Base-by-base conservation (phyloP, 2,113 vertebrate genomes). In the Silurus meridionalis region DNA sequence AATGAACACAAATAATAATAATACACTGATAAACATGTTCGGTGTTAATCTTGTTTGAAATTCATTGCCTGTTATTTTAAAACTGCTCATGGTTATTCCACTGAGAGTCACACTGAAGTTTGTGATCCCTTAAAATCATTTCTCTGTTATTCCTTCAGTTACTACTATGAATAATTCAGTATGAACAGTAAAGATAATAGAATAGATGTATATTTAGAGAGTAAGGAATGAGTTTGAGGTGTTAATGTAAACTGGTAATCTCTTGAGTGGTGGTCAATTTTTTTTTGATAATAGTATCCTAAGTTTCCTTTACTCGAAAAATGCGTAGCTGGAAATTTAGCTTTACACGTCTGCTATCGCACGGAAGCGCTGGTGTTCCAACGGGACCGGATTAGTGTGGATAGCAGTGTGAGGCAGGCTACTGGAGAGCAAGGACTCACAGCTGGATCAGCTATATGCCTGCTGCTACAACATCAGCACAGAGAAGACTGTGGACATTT, bases 231-330 rank as follows among this genome's bases (percentile, higher is more conserved):
- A 6, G 48, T 75, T 53, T 52, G 72, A 52, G 10, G 21, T 21
- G 21, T 53, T 75, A n/a, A 23, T 14, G 0, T 79, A 79, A 58
- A 50, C 8, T 82, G 28, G 50, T 50, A 21, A 13, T 37, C 28
- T 19, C 46, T 19, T 21, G 58, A 13, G 28, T 77, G 69, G 77
- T 85, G 53, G 63, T 69, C 50, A 69, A 21, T n/a, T n/a, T 74
- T 77, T 81, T 85, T 23, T 15, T 83, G 80, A 37, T 21, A 46
- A 48, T 88, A 19, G 63, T 28, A 71, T n/a, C 82, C 87, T 83
- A 89, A 17, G 85, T 88, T 93, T 90, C 88, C 88, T 92, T 91
- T 81, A 89, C 90, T 90, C 71, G 75, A 64, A 71, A 78, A 88
- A 87, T 37, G 53, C 82, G 15, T 71, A 89, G 78, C 79, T 78